These are phyloP conservation scores for Macrosoma leucophasiata DNA, from an alignment of 2,888 invertebrate genomes.

Conservation along the genomic window DNA sequence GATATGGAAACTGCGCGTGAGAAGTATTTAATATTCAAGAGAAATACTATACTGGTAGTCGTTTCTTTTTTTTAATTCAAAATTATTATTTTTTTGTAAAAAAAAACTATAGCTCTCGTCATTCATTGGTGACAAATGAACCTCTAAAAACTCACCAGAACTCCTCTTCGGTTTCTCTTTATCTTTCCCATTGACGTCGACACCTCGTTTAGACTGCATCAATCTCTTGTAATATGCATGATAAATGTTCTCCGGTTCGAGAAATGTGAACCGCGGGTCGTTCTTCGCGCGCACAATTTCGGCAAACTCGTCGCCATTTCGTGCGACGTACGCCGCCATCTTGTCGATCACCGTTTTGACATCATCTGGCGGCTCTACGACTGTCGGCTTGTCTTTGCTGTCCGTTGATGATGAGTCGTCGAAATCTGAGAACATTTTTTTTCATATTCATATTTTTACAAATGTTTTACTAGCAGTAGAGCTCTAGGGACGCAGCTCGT, in stretches of 20 bases:
- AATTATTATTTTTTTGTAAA: not conserved
- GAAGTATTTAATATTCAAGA: no score
- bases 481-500: no score
- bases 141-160: slow-evolving; percentile 9
- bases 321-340: slow-evolving; percentile 97
- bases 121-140: no score
- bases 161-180: slow-evolving; percentile 27
- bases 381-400: slow-evolving; percentile 46
- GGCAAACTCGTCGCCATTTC: slow-evolving; percentile 96
- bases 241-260: slow-evolving; percentile 84
- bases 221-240: slow-evolving; percentile 85
- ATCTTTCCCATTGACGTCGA: slow-evolving; percentile 37
- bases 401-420: slow-evolving; percentile 52
- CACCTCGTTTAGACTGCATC: slow-evolving; percentile 48
- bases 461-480: no score
- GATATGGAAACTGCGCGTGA: no score
- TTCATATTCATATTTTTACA: slow-evolving; percentile 18
- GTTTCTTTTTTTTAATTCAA: not conserved
- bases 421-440: slow-evolving; percentile 41
- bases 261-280: slow-evolving; percentile 91
- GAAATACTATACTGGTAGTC: no score
- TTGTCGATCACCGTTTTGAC: slow-evolving; percentile 93
- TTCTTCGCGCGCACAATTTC: slow-evolving; percentile 88
- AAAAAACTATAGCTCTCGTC: no score
- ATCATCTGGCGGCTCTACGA: slow-evolving; percentile 85